Percentiles rank a stretch among this genome's conserved stretches.
These are phyloP conservation scores for Hyposmocoma kahamanoa DNA, from an alignment of 1,140 invertebrate species.

Conservation along the genomic window DNA sequence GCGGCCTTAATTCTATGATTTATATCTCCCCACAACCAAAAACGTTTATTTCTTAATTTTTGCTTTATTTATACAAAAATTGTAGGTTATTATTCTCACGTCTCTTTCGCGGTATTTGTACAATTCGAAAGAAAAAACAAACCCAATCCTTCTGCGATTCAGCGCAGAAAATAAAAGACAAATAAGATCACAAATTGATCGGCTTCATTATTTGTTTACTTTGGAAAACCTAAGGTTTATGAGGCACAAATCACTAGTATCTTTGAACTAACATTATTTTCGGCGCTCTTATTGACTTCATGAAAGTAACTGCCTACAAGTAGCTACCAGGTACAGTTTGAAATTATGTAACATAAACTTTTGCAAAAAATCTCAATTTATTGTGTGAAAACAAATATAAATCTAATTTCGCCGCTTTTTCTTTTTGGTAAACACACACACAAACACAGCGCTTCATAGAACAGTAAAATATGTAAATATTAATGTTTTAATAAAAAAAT, in stretches of 20 bases:
- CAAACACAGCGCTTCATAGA: not conserved
- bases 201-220: not conserved
- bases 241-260: not conserved
- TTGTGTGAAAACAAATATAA: no score
- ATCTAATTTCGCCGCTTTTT: no score
- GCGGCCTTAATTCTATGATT: no score
- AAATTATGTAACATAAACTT: not conserved
- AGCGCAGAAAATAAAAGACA: not conserved
- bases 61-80: no score
- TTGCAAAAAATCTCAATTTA: not conserved
- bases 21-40: no score
- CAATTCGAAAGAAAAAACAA: not conserved
- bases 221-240: not conserved
- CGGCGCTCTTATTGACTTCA: not conserved
- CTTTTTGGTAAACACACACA: no score
- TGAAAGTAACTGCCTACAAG: not conserved
- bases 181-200: conserved; percentile 2
- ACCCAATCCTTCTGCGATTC: not conserved
- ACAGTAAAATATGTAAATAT: not conserved
- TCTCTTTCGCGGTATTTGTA: not conserved
- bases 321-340: not conserved
- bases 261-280: not conserved
- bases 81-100: no score
- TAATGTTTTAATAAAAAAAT: not conserved
- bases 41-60: no score